Evolutionary conservation across 2,113 vertebrate species (phyloP).

Genomic region (Tringa solitaria): DNA sequence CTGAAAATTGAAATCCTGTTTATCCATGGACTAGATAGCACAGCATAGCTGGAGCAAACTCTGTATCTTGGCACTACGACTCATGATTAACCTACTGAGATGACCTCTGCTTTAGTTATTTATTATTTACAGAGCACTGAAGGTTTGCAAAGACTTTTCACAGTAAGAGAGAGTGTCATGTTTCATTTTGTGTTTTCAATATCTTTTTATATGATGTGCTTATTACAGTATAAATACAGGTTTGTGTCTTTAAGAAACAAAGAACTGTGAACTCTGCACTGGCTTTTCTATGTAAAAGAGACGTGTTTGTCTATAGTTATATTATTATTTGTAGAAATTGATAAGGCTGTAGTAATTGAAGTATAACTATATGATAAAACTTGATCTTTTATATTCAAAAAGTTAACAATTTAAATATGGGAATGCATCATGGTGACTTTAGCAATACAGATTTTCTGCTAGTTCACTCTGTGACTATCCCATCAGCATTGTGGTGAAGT

Average conservation of each 20-base stretch:
- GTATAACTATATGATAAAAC: not conserved
- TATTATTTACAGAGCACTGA: not conserved
- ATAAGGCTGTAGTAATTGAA: not conserved
- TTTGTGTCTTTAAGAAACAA: not conserved
- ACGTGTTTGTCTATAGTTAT: not conserved
- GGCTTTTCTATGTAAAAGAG: not conserved
- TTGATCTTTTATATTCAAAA: not conserved
- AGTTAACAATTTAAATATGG: not conserved
- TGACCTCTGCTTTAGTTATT: slow-evolving; percentile 8
- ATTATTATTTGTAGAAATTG: not conserved
- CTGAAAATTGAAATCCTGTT: slow-evolving; percentile 30
- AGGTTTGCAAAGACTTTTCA: not conserved
- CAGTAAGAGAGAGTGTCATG: not conserved
- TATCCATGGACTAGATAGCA: not conserved
- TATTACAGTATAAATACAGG: not conserved
- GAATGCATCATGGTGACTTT: not conserved
- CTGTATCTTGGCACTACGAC: not conserved
- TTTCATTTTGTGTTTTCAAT: not conserved
- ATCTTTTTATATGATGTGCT: not conserved
- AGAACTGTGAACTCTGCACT: not conserved
- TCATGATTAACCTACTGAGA: slow-evolving; percentile 9
- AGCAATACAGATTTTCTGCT: not conserved
- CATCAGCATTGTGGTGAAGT: not conserved
- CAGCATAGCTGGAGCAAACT: not conserved
- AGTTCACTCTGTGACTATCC: not conserved